Evolutionary conservation across 2,113 vertebrate species (phyloP).

Genomic region (Colinus virginianus): DNA sequence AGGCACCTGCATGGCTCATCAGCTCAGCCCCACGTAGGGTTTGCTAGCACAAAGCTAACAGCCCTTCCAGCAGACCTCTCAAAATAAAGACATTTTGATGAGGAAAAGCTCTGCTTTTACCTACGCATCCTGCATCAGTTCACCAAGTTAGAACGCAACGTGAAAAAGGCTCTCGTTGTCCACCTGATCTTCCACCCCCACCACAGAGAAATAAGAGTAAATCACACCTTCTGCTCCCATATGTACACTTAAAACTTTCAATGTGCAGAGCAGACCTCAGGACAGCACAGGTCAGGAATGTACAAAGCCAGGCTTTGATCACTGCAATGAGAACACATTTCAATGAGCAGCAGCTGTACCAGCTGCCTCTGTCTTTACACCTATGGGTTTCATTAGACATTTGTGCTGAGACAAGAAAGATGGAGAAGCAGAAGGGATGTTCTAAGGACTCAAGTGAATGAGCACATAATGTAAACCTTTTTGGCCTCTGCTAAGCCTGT

Average conservation of each 20-base stretch:
- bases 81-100: not conserved
- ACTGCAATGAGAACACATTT: not conserved
- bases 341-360: not conserved
- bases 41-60: not conserved
- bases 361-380: not conserved
- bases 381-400: not conserved
- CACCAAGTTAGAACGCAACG: not conserved
- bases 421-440: not conserved
- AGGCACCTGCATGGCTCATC: not conserved
- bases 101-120: not conserved
- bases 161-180: not conserved
- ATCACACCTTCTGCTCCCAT: not conserved
- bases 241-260: not conserved
- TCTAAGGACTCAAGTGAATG: not conserved
- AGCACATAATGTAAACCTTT: not conserved
- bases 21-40: not conserved
- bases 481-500: not conserved
- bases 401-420: not conserved
- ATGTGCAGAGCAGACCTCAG: not conserved
- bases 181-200: not conserved
- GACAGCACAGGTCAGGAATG: not conserved
- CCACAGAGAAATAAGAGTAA: not conserved
- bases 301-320: not conserved
- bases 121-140: not conserved
- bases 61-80: not conserved